Conservation (phyloP, 1,140 invertebrate genomes). For the Cydia strobilella region DNA sequence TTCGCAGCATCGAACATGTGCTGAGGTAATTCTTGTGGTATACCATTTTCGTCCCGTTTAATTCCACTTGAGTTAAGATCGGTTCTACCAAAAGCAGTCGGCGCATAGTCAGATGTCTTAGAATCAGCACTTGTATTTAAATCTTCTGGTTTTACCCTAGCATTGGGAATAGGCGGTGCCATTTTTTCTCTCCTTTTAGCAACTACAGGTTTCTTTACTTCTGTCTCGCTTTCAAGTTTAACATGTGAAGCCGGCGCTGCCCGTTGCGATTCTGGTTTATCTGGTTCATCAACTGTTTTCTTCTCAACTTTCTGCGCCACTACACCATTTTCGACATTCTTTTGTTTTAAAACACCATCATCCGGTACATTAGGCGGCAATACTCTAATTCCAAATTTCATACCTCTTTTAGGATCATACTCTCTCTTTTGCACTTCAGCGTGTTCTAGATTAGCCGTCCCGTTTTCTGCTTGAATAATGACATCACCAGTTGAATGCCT, state of each 20-base stretch:
- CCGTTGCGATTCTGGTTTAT: slow-evolving; percentile 67
- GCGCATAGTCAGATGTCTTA: slow-evolving; percentile 54
- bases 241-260: slow-evolving; percentile 58
- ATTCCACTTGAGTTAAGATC: slow-evolving; percentile 81
- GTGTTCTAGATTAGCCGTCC: slow-evolving; percentile 68
- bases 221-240: slow-evolving; percentile 68
- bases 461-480: slow-evolving; percentile 76
- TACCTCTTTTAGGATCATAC: slow-evolving; percentile 77
- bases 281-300: slow-evolving; percentile 77
- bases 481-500: slow-evolving; percentile 68
- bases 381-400: slow-evolving; percentile 87
- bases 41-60: slow-evolving; percentile 81
- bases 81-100: slow-evolving; percentile 62
- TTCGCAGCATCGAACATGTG: slow-evolving; percentile 86
- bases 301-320: slow-evolving; percentile 63
- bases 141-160: slow-evolving; percentile 62
- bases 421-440: slow-evolving; percentile 73
- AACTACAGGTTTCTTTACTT: slow-evolving; percentile 75
- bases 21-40: slow-evolving; percentile 83
- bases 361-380: slow-evolving; percentile 80
- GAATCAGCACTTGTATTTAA: slow-evolving; percentile 56
- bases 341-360: slow-evolving; percentile 75
- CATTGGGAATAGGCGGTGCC: slow-evolving; percentile 76
- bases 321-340: slow-evolving; percentile 75
- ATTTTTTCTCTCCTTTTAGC: slow-evolving; percentile 78